A percentile compares a stretch with the other conserved stretches of the same genome.
Evolutionary conservation across 2,888 invertebrate genomes (phyloP).

Genomic region (Entomobrya multifasciata): DNA sequence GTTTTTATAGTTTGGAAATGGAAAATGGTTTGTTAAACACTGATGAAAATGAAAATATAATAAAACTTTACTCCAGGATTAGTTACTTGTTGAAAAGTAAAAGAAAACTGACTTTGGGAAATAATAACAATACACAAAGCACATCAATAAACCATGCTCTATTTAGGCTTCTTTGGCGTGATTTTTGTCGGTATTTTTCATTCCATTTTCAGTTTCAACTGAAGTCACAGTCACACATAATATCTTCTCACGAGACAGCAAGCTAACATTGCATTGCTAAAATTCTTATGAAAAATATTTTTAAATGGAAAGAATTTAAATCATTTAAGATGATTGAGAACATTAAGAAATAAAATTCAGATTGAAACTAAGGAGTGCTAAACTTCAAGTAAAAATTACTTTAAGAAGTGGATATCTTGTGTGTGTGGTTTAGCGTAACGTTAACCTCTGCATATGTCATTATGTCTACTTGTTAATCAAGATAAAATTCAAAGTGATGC

Average conservation of each 20-base stretch:
- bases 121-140: constrained; percentile 77
- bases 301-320: too few species aligned
- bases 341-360: too few species aligned
- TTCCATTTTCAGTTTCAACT: constrained; percentile 62
- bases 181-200: constrained; percentile 76
- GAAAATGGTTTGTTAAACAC: background rate
- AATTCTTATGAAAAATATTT: too few species aligned
- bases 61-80: background rate
- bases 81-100: constrained; percentile 53
- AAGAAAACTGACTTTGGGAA: constrained; percentile 73
- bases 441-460: too few species aligned
- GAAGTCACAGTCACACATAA: too few species aligned
- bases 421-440: too few species aligned
- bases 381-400: too few species aligned
- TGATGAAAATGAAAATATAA: background rate
- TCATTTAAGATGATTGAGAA: too few species aligned
- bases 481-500: constrained; percentile 33
- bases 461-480: too few species aligned
- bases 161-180: constrained; percentile 72
- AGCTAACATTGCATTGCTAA: too few species aligned
- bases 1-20: background rate
- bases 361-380: too few species aligned
- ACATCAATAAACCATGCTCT: constrained; percentile 78
- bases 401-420: too few species aligned
- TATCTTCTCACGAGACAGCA: background rate